Evolutionary conservation across 2,113 vertebrate genomes (phyloP).

Genomic region (Xiphophorus couchianus): DNA sequence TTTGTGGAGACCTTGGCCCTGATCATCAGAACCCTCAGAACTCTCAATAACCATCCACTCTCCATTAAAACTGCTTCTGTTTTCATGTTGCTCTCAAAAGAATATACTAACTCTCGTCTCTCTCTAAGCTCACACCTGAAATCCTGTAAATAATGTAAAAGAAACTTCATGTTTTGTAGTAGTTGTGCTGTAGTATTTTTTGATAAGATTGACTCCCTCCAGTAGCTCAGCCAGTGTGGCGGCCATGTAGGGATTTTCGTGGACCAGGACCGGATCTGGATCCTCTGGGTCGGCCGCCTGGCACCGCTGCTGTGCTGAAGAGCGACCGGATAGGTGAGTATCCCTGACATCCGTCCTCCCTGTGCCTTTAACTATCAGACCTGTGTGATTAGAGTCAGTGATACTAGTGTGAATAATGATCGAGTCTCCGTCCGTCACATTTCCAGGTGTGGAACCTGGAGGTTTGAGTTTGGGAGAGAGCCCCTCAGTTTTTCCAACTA

Average conservation of each 20-base stretch:
- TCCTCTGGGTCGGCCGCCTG: not conserved
- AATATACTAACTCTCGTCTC: constrained; percentile 1
- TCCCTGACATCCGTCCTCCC: not conserved
- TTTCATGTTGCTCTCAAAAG: not conserved
- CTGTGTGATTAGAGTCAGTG: not conserved
- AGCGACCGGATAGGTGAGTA: constrained; percentile 48
- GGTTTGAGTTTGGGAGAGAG: constrained; percentile 15
- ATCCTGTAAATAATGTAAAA: constrained; percentile 58
- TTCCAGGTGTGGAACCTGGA: constrained; percentile 46
- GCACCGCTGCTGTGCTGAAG: constrained; percentile 14
- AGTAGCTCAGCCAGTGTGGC: constrained; percentile 30
- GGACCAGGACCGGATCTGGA: constrained; percentile 12
- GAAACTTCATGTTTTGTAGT: constrained; percentile 11
- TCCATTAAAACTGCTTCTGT: not conserved
- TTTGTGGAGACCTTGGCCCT: constrained; percentile 70
- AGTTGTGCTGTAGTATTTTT: constrained; percentile 32
- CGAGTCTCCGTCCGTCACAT: constrained; percentile 38
- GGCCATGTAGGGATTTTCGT: constrained; percentile 18
- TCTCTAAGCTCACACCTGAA: constrained; percentile 5
- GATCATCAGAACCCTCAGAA: constrained; percentile 3
- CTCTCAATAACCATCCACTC: constrained; percentile 1
- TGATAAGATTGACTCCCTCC: constrained; percentile 18
- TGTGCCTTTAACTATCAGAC: not conserved
- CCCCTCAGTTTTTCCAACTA: constrained; percentile 21
- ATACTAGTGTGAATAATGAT: constrained; percentile 23